These are phyloP conservation scores for Clarias pachynema DNA, from an alignment of 2,797 vertebrate species.

Conservation along the genomic window DNA sequence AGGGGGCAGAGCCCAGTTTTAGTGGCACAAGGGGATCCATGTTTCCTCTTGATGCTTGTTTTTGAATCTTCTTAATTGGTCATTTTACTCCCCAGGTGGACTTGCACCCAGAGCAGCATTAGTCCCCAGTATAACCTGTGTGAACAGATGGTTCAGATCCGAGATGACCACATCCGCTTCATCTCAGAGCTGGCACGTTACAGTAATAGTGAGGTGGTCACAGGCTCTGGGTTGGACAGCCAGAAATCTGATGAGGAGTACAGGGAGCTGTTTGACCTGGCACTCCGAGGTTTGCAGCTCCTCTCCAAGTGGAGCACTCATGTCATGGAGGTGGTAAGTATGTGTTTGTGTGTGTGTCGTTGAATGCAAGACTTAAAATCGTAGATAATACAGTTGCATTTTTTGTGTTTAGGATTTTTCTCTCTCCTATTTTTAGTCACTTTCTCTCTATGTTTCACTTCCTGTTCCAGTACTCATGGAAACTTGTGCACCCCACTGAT, in stretches of 20 bases:
- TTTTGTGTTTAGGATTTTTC: neutral
- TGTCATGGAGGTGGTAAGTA: conserved; percentile 97
- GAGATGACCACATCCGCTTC: conserved; percentile 98
- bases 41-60: neutral
- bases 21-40: neutral
- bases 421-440: neutral
- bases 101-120: conserved; percentile 96
- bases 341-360: neutral
- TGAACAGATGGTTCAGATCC: conserved; percentile 98
- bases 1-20: no score
- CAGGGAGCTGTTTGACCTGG: conserved; percentile 93
- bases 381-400: no score
- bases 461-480: conserved; percentile 91
- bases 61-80: neutral
- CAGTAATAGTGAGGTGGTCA: conserved; percentile 97
- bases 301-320: conserved; percentile 99
- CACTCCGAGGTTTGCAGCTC: conserved; percentile 92
- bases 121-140: conserved; percentile 99
- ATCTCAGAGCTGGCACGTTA: conserved; percentile 98
- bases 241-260: conserved; percentile 99
- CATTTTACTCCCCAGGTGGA: conserved; percentile 82
- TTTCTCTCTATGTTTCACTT: conserved; percentile 13
- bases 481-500: conserved; percentile 97
- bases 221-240: conserved; percentile 96
- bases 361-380: neutral